These are phyloP conservation scores for Rhinogobius similis DNA, from an alignment of 2,113 vertebrate species.

Conservation along the genomic window DNA sequence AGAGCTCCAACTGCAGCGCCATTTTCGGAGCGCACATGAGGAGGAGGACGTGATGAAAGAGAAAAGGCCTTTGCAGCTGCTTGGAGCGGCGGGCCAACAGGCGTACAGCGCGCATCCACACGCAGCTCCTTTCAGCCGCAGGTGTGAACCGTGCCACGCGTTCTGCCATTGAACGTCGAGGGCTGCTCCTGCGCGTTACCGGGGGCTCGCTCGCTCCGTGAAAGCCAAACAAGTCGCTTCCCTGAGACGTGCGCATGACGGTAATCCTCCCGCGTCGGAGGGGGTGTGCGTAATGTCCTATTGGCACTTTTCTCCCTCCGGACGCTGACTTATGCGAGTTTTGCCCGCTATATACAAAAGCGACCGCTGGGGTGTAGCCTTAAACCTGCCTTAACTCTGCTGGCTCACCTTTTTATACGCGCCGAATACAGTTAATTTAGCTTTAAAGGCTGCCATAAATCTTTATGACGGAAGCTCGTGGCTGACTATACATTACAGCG, in stretches of 20 bases:
- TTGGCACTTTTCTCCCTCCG: conserved; percentile 13
- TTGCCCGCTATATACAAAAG: conserved; percentile 46
- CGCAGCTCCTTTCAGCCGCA: conserved; percentile 96
- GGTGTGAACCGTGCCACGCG: conserved; percentile 94
- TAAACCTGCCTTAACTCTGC: conserved; percentile 43
- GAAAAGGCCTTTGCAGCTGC: conserved; percentile 87
- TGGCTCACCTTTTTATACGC: conserved; percentile 37
- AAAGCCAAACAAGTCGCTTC: conserved; percentile 89
- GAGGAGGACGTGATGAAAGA: conserved; percentile 91
- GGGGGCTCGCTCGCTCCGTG: conserved; percentile 91
- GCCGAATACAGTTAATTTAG: conserved; percentile 54
- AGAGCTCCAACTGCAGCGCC: conserved; percentile 35
- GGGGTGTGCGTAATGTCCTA: conserved; percentile 26
- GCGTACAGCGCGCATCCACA: conserved; percentile 95
- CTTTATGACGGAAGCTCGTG: conserved; percentile 53
- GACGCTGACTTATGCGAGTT: conserved; percentile 39
- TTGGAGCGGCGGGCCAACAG: conserved; percentile 95
- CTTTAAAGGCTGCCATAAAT: conserved; percentile 62
- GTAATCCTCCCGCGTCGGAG: conserved; percentile 70
- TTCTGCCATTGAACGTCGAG: conserved; percentile 93
- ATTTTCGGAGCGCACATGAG: conserved; percentile 73
- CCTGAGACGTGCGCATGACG: conserved; percentile 73
- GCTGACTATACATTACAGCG: conserved; percentile 42
- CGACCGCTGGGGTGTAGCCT: conserved; percentile 44
- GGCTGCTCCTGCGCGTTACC: conserved; percentile 85